Percentiles rank a stretch among this genome's conserved stretches.
phyloP scores from a whole-genome alignment of 1,140 invertebrate species.

The Mycetomoellerius zeteki region DNA sequence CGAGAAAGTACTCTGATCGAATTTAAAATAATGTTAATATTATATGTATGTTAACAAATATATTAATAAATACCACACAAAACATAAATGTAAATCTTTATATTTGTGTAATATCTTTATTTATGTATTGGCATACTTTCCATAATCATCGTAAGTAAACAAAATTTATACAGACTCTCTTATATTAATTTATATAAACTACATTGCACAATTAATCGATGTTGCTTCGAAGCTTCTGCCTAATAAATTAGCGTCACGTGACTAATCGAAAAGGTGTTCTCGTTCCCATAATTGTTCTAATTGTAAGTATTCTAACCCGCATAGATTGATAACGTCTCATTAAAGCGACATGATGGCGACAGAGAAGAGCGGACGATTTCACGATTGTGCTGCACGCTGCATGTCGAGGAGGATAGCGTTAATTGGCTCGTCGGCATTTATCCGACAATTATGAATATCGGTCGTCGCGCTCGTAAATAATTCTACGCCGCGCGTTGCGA shows the following conservation, averaged over 20 bases:
- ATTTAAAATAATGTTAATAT: neutral
- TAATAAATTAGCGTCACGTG: slow-evolving; percentile 8
- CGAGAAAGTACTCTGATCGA: neutral
- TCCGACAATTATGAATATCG: slow-evolving; percentile 65
- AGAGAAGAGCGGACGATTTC: slow-evolving; percentile 8
- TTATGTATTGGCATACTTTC: neutral
- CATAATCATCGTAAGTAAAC: neutral
- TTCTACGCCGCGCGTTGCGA: slow-evolving; percentile 42
- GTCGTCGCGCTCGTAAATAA: slow-evolving; percentile 64
- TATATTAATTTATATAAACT: neutral
- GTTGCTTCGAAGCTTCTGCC: neutral
- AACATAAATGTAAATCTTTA: neutral
- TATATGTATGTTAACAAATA: neutral
- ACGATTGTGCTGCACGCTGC: slow-evolving; percentile 24
- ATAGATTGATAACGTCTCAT: slow-evolving; percentile 51
- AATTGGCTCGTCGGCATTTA: slow-evolving; percentile 68
- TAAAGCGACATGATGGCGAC: slow-evolving; percentile 19
- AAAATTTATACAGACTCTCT: neutral
- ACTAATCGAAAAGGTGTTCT: neutral
- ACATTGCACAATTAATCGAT: neutral
- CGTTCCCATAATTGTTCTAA: slow-evolving; percentile 32
- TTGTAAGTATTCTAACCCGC: neutral
- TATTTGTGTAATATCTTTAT: neutral
- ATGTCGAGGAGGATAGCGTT: slow-evolving; percentile 40
- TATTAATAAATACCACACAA: neutral